phyloP scores from a whole-genome alignment of 2,797 vertebrate species.

The Labroides dimidiatus region DNA sequence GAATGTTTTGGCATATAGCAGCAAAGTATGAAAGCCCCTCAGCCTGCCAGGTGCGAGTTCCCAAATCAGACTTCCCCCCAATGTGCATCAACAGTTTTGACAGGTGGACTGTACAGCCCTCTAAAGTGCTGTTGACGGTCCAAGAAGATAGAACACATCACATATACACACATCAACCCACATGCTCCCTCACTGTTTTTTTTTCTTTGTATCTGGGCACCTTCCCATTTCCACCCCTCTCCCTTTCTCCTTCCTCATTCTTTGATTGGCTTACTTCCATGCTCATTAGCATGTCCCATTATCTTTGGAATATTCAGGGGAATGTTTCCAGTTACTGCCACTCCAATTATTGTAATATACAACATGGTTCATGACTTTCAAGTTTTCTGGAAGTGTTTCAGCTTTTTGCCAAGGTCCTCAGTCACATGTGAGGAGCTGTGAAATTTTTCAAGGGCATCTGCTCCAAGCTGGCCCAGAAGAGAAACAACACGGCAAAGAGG shows the following conservation, averaged over 20 bases:
- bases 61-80: constrained; percentile 74
- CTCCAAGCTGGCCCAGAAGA: constrained; percentile 88
- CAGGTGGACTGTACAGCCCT: constrained; percentile 58
- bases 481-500: constrained; percentile 70
- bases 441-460: constrained; percentile 92
- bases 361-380: constrained; percentile 85
- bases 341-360: constrained; percentile 86
- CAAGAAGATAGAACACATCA: constrained; percentile 54
- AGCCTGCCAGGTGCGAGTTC: constrained; percentile 74
- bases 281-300: constrained; percentile 87
- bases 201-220: constrained; percentile 37
- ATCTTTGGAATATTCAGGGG: constrained; percentile 83
- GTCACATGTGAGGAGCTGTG: constrained; percentile 78
- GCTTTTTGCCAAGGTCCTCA: constrained; percentile 84
- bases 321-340: constrained; percentile 84
- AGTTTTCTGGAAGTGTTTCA: constrained; percentile 86
- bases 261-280: constrained; percentile 84
- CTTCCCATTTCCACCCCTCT: constrained; percentile 56
- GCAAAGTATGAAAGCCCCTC: constrained; percentile 69
- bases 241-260: constrained; percentile 50
- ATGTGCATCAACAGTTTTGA: constrained; percentile 73
- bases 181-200: constrained; percentile 16
- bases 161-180: constrained; percentile 20
- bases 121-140: constrained; percentile 38
- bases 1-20: constrained; percentile 62